Base-by-base conservation (phyloP, 2,888 invertebrate genomes). In the Coelinius sp. region DNA sequence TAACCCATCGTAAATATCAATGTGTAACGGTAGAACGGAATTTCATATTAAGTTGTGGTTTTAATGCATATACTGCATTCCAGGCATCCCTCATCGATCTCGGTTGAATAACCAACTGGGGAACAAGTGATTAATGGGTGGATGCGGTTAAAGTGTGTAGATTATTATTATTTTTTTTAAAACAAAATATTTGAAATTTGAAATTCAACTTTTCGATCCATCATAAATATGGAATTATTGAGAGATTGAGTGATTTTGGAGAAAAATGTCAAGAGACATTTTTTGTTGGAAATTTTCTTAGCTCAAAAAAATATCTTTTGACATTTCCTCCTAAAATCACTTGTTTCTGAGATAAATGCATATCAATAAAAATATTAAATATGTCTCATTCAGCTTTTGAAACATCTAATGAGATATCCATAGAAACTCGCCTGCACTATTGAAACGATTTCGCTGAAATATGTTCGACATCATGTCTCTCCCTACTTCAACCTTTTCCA, bases 1-100 rank as follows among this genome's bases (percentile, higher is more conserved):
- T 59, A 59, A 59, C 22, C 35, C 35, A 59, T 14, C 59, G 12
- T 59, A 59, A 59, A 59, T 59, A 59, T 35, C 59, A 59, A 59
- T 31, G 14, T 59, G 31, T 59, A 59, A 31, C 31, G 59, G 4
- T 7, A 56, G 14, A 31, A 31, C 35, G 59, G 31, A 59, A 59
- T 59, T 59, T 35, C 59, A 59, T 59, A 35, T 59, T 14, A 31
- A 59, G 31, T 35, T 59, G 35, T 31, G 59, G 46, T 49, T 49
- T 59, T 31, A 31, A 31, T 10, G 17, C 14, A 27, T 56, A 56
- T 56, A 31, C 17, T 7, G 20, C 31, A 59, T 59, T 31, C 17
- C 35, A 5, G 20, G 59, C 59, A 59, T 59, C 59, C 31, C 31
- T 59, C 31, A 59, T 59, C 35, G 59, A 59, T 59, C 59, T 20